phyloP scores from a whole-genome alignment of 2,888 invertebrate genomes.

The Alsophila aescularia region DNA sequence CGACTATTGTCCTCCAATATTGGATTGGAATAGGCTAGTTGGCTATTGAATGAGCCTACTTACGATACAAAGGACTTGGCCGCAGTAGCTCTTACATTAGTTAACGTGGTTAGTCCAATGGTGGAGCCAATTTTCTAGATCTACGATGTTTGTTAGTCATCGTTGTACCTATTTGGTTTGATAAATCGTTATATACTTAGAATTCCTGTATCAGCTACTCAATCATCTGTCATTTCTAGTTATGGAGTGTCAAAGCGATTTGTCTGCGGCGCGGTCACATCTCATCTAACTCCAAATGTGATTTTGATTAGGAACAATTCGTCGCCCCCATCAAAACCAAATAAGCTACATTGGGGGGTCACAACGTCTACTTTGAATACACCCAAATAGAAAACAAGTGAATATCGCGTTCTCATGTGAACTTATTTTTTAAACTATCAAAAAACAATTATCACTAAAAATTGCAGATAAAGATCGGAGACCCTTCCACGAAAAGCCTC shows the following conservation, averaged over 20 bases:
- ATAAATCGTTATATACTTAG: too few species aligned
- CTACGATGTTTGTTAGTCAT: too few species aligned
- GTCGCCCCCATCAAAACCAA: conserved; percentile 71
- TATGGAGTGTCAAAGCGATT: conserved; percentile 24
- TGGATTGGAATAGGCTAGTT: conserved; percentile 44
- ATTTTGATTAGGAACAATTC: conserved; percentile 77
- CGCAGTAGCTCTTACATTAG: conserved; percentile 22
- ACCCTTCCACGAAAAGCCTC: conserved; percentile 44
- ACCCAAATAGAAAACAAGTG: conserved; percentile 13
- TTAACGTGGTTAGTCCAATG: not conserved
- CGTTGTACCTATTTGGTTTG: too few species aligned
- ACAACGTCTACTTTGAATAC: conserved; percentile 25
- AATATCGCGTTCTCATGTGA: conserved; percentile 21
- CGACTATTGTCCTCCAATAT: conserved; percentile 76
- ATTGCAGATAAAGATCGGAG: conserved; percentile 37
- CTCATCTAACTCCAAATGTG: conserved; percentile 63
- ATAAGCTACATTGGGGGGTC: conserved; percentile 62
- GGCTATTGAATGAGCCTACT: conserved; percentile 60
- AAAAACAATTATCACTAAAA: conserved; percentile 26
- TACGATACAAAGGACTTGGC: conserved; percentile 55
- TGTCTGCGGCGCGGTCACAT: conserved; percentile 31
- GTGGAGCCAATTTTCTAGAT: not conserved
- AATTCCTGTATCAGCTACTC: conserved; percentile 19
- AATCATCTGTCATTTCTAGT: conserved; percentile 20
- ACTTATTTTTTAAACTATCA: conserved; percentile 13